These are phyloP conservation scores for Tromatobia lineatoria DNA, from an alignment of 2,888 invertebrate genomes.

Conservation along the genomic window DNA sequence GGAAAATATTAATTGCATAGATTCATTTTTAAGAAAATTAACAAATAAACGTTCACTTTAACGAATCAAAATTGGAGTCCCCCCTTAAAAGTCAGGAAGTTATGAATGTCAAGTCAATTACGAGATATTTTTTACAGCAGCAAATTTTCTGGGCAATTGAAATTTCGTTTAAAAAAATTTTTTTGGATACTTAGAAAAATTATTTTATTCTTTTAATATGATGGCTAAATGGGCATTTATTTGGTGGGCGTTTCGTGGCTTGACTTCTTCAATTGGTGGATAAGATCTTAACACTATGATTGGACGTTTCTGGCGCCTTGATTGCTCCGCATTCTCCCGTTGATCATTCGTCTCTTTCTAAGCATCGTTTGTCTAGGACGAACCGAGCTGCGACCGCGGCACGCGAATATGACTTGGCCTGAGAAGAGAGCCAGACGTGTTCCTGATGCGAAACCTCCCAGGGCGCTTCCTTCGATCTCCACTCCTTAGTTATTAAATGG, in stretches of 20 bases:
- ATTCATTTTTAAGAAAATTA: no score
- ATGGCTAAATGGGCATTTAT: neutral
- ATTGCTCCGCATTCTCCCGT: neutral
- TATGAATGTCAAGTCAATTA: no score
- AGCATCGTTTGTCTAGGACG: constrained; percentile 14
- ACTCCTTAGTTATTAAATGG: neutral
- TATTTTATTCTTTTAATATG: neutral
- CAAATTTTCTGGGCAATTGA: neutral
- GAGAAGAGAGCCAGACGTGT: constrained; percentile 14
- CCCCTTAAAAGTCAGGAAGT: no score
- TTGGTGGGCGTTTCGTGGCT: neutral
- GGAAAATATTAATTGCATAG: no score
- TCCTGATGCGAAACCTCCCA: constrained; percentile 42
- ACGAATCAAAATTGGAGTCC: no score
- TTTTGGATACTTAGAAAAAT: neutral
- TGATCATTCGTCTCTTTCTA: constrained; percentile 12
- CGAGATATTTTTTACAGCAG: neutral
- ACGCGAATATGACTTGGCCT: constrained; percentile 25
- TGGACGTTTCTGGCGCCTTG: neutral
- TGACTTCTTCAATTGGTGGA: neutral
- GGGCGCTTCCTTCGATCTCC: neutral
- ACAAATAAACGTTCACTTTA: no score
- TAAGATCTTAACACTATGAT: constrained; percentile 9
- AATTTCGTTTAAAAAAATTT: neutral
- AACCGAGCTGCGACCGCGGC: neutral